Evolutionary conservation across 2,113 vertebrate species (phyloP), one percentile per base, ranked within the genome.

Genomic region (Manacus vitellinus): DNA sequence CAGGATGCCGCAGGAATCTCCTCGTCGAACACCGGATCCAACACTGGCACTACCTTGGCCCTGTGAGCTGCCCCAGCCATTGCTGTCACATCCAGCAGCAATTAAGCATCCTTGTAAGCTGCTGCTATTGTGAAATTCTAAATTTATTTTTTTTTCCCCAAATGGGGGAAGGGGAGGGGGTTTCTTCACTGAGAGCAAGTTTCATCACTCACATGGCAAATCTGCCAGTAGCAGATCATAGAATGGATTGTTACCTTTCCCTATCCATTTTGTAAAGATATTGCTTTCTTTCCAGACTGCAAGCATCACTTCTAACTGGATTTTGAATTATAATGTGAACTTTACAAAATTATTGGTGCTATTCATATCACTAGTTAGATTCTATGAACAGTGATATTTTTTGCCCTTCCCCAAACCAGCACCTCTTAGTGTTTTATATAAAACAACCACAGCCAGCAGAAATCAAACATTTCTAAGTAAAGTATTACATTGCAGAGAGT

Each of bases 241-340:
- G 91, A 97, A 96, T 78, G 95, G 92, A 96, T 72, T 91, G 91
- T 94, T 92, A 94, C 92, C 91, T 95, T 96, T 95, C 92, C 88
- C 86, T 87, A 94, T 89, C 91, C 92, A 91, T 96, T 97, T 76
- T 91, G 80, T 90, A 91, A 94, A 96, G 92, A 95, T 96, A 96
- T 95, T 96, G 92, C 95, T 96, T 96, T 96, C 70, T 82, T 95
- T 89, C 73, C 74, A 92, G 95, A 89, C 94, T 94, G 96, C 79
- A 78, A 96, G 77, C 86, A 97, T 89, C 86, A 85, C 66, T 95
- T 95, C 79, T 96, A 97, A 97, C 91, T 51, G 77, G 89, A 96
- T 96, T 97, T 96, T 94, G 95, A 94, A 96, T 96, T 96, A 97
- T 95, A 96, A 96, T 93, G 94, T 94, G 94, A 94, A 94, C 94